Evolutionary conservation across 2,888 invertebrate genomes (phyloP).

Genomic region (Ennomos quercinarius): DNA sequence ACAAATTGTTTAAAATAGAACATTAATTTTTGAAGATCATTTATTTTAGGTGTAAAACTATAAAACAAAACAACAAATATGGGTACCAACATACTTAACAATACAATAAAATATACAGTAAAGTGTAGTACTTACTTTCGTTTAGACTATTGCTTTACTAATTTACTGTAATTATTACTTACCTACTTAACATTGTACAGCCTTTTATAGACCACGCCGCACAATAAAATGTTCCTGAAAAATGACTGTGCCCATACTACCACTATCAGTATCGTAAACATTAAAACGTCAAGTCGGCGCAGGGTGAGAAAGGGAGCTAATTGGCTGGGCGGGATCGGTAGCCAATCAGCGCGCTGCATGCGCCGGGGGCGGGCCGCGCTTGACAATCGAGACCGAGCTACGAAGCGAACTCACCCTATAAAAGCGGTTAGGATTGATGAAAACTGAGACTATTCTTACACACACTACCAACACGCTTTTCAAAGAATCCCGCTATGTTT

Average conservation of each 20-base stretch:
- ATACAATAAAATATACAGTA: no score
- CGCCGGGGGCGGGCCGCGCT: conserved; percentile 71
- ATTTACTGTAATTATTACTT: no score
- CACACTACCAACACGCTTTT: conserved; percentile 14
- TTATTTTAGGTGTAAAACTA: neutral
- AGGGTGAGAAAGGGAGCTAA: conserved; percentile 70
- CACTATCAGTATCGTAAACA: conserved; percentile 69
- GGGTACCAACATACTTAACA: neutral
- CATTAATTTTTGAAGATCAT: neutral
- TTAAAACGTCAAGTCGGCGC: conserved; percentile 79
- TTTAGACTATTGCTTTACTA: no score
- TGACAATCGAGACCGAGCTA: conserved; percentile 72
- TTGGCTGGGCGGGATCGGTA: conserved; percentile 72
- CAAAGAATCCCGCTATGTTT: neutral
- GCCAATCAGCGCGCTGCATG: conserved; percentile 68
- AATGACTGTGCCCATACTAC: conserved; percentile 47
- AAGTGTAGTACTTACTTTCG: no score
- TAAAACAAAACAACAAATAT: neutral
- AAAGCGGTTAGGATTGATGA: neutral
- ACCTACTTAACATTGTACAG: no score
- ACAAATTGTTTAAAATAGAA: neutral
- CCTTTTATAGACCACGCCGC: no score
- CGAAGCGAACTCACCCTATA: conserved; percentile 74
- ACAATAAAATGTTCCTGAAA: conserved; percentile 9
- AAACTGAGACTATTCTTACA: neutral